A percentile compares a stretch with the other conserved stretches of the same genome.
Conservation (phyloP, 1,140 invertebrate species). For the Paraescarpia echinospica region DNA sequence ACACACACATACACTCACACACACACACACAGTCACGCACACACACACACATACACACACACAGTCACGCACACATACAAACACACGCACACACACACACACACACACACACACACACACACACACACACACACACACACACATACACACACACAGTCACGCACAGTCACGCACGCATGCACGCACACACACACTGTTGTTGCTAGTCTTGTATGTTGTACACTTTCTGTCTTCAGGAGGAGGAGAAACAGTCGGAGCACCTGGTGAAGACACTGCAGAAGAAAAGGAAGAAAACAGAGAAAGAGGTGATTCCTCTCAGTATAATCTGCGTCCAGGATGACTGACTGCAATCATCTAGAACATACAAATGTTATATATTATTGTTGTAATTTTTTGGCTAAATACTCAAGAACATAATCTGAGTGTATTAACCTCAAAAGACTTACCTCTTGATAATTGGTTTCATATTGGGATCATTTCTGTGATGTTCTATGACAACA, state of each 20-base stretch:
- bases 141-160: background rate
- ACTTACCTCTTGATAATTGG: background rate
- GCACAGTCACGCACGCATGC: background rate
- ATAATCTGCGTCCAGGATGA: background rate
- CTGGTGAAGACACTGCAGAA: background rate
- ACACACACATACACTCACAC: background rate
- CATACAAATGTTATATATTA: background rate
- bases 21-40: background rate
- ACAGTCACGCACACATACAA: background rate
- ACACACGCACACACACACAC: background rate
- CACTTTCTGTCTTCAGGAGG: background rate
- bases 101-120: background rate
- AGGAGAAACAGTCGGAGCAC: background rate
- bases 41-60: too few relatives aligned
- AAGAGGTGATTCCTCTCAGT: background rate
- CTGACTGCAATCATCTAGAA: background rate
- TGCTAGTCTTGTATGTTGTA: background rate
- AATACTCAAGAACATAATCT: background rate
- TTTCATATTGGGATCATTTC: too few relatives aligned
- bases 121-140: background rate
- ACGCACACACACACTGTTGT: background rate
- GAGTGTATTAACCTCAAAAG: background rate
- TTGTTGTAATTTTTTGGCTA: background rate
- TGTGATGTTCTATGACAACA: too few relatives aligned
- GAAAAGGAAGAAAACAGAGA: background rate